phyloP scores from a whole-genome alignment of 2,888 invertebrate genomes.

The Clivina fossor region DNA sequence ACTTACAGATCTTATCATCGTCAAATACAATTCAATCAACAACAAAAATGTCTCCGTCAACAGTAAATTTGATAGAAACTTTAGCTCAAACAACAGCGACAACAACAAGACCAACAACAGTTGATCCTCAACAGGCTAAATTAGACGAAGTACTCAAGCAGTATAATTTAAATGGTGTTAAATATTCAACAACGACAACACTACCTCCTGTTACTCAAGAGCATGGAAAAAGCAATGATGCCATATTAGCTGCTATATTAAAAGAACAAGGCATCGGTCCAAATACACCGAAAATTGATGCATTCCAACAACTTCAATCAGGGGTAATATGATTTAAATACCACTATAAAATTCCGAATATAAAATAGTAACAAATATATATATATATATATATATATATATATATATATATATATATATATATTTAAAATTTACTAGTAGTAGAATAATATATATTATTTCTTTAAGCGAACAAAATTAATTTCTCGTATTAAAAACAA shows the following conservation, averaged over 20 bases:
- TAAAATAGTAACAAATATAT: too few species aligned
- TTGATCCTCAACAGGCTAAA: slow-evolving; percentile 31
- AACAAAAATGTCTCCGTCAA: slow-evolving; percentile 33
- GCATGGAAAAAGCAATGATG: slow-evolving; percentile 67
- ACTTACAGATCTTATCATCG: neutral
- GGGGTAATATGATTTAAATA: slow-evolving; percentile 40
- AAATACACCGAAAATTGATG: slow-evolving; percentile 61
- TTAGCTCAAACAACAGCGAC: slow-evolving; percentile 6
- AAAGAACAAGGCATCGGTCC: slow-evolving; percentile 75
- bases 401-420: too few species aligned
- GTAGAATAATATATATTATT: too few species aligned
- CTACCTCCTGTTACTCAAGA: slow-evolving; percentile 44
- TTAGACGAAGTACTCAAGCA: slow-evolving; percentile 49
- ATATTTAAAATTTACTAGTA: too few species aligned
- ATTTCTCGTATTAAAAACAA: too few species aligned
- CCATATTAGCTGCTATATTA: slow-evolving; percentile 67
- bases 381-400: too few species aligned
- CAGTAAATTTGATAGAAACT: slow-evolving; percentile 21
- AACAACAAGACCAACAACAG: slow-evolving; percentile 4
- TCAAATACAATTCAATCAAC: slow-evolving; percentile 31
- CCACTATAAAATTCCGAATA: too few species aligned
- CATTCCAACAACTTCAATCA: slow-evolving; percentile 41
- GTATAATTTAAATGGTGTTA: slow-evolving; percentile 44
- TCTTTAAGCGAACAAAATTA: too few species aligned
- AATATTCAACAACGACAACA: slow-evolving; percentile 37